Evolutionary conservation across 2,888 invertebrate species (phyloP).

Genomic region (Yponomeuta cagnagella): DNA sequence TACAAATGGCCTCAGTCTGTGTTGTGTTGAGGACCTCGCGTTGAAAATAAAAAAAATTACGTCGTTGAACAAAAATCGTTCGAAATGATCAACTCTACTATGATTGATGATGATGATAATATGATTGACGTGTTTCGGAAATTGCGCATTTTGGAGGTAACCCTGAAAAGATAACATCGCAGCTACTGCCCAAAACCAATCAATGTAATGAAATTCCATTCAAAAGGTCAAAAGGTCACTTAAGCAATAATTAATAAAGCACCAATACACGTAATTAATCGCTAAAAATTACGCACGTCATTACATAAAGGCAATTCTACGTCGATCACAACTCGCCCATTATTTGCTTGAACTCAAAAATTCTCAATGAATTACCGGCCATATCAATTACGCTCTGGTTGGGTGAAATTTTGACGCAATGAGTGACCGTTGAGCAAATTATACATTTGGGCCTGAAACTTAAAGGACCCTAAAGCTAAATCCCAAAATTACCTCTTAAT

Average conservation of each 20-base stretch:
- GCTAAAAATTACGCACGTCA: neutral
- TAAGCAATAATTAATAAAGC: neutral
- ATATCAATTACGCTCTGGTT: constrained; percentile 45
- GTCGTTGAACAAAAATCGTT: no score
- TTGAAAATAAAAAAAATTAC: no score
- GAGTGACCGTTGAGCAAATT: neutral
- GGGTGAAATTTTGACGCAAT: constrained; percentile 22
- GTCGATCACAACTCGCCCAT: neutral
- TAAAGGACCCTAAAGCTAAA: neutral
- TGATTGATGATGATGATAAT: no score
- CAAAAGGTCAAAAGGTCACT: neutral
- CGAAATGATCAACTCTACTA: no score
- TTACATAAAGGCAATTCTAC: neutral
- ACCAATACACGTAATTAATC: constrained; percentile 2
- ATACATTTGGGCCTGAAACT: neutral
- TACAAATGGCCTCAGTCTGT: no score
- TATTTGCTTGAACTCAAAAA: constrained; percentile 7
- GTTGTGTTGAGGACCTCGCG: no score
- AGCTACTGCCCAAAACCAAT: neutral
- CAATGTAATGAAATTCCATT: neutral
- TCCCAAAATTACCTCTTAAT: neutral
- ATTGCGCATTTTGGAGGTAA: no score
- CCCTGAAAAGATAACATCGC: no score
- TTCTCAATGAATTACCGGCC: constrained; percentile 33
- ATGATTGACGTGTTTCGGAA: no score